A percentile compares a stretch with the other conserved stretches of the same genome.
Evolutionary conservation across 1,140 invertebrate genomes (phyloP).

Genomic region (Formica selysi): DNA sequence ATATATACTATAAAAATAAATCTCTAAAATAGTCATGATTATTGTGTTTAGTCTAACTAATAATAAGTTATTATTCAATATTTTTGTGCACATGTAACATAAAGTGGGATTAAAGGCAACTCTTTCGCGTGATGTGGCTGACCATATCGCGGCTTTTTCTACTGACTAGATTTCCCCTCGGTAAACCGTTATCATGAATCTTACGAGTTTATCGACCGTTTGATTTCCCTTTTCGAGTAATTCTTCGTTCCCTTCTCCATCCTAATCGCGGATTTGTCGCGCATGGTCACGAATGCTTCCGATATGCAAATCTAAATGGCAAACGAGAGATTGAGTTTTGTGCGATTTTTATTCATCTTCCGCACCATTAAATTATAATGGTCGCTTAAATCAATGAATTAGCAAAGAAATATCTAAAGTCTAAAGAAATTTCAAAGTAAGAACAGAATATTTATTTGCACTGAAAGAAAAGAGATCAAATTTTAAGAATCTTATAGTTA

Average conservation of each 20-base stretch:
- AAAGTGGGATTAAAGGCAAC: constrained; percentile 16
- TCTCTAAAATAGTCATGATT: not conserved
- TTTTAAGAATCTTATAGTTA: not conserved
- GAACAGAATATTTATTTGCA: not conserved
- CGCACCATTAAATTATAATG: not conserved
- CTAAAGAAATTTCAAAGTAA: not conserved
- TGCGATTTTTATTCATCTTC: constrained; percentile 11
- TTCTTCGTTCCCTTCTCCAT: constrained; percentile 19
- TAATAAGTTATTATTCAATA: not conserved
- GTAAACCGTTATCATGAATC: constrained; percentile 35
- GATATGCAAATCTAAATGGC: constrained; percentile 53
- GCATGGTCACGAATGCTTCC: constrained; percentile 29
- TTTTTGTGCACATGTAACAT: too few relatives aligned
- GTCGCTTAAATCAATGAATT: constrained; percentile 1
- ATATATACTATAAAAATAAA: not conserved
- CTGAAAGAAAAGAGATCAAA: not conserved
- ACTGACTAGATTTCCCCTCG: not conserved
- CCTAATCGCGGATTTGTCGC: constrained; percentile 48
- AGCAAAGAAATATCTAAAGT: not conserved
- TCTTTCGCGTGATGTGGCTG: not conserved
- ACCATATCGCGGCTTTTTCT: constrained; percentile 4
- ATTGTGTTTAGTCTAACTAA: not conserved
- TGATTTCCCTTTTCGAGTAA: constrained; percentile 33
- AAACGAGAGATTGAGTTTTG: constrained; percentile 11
- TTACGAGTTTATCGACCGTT: constrained; percentile 29